Evolutionary conservation across 1,140 invertebrate species (phyloP).

Genomic region (Drosophila ironensis): DNA sequence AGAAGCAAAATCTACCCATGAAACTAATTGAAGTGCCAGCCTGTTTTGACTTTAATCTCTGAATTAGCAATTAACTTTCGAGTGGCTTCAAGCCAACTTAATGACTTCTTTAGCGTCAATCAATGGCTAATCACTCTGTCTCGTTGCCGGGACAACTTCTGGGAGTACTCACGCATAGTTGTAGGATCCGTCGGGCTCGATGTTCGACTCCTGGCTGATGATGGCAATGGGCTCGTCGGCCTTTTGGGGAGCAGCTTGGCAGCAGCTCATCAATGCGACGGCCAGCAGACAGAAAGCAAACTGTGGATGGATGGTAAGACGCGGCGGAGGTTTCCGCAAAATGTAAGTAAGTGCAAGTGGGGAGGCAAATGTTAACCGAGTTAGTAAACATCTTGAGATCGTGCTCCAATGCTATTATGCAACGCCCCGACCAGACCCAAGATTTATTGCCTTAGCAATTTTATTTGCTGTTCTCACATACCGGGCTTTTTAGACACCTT

Average conservation of each 20-base stretch:
- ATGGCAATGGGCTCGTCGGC: slow-evolving; percentile 84
- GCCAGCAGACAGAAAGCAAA: slow-evolving; percentile 69
- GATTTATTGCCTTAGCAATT: slow-evolving; percentile 41
- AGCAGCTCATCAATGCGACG: slow-evolving; percentile 56
- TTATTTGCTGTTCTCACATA: slow-evolving; percentile 49
- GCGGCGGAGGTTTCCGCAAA: no score
- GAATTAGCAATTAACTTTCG: no score
- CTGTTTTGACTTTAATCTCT: no score
- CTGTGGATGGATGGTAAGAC: no score
- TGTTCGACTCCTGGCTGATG: slow-evolving; percentile 86
- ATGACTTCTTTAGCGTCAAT: no score
- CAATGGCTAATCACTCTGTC: no score
- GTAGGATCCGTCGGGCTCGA: slow-evolving; percentile 86
- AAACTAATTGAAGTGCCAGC: no score
- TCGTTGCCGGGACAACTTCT: no score
- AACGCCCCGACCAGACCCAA: slow-evolving; percentile 11
- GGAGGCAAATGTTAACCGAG: slow-evolving; percentile 23
- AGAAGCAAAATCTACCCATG: no score
- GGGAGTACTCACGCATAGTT: slow-evolving; percentile 83
- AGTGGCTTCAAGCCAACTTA: no score
- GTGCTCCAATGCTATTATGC: slow-evolving; percentile 31
- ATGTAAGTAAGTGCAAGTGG: slow-evolving; percentile 5
- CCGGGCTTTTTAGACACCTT: slow-evolving; percentile 34
- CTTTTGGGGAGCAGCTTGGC: slow-evolving; percentile 82
- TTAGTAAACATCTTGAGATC: slow-evolving; percentile 41